Conservation (phyloP, 2,888 invertebrate genomes). For the Caenorhabditis afra region DNA sequence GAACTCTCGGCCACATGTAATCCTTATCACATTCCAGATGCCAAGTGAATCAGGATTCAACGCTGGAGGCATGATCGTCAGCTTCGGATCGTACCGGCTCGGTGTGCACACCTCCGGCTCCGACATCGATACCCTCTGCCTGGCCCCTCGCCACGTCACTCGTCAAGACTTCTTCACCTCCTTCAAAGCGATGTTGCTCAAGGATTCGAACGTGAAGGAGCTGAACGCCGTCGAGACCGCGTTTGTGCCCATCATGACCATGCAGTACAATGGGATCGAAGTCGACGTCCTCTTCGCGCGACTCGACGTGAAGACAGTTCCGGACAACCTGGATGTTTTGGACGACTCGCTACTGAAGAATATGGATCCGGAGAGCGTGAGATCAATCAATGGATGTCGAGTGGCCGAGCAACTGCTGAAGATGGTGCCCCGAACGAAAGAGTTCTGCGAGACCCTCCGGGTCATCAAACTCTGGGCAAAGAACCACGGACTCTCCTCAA, state of each 20-base stretch:
- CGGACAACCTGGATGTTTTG: constrained; percentile 90
- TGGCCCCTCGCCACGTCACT: background rate
- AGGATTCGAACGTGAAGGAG: background rate
- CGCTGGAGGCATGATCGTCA: too few species aligned
- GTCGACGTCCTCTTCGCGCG: constrained; percentile 97
- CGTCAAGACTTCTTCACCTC: background rate
- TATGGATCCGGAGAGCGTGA: constrained; percentile 81
- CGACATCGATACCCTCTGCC: background rate
- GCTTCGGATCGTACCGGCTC: too few species aligned
- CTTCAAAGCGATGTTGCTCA: background rate
- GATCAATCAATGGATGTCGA: constrained; percentile 85
- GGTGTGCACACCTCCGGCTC: too few species aligned
- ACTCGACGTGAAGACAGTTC: constrained; percentile 87
- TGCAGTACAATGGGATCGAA: constrained; percentile 98
- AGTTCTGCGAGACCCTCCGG: constrained; percentile 92
- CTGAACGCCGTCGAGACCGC: background rate
- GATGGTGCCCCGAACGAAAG: constrained; percentile 94
- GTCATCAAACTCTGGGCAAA: constrained; percentile 88
- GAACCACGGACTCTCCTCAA: constrained; percentile 90
- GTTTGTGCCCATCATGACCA: constrained; percentile 83
- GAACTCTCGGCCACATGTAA: too few species aligned
- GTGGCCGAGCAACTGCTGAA: constrained; percentile 98
- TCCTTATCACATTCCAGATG: too few species aligned
- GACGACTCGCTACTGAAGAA: constrained; percentile 95
- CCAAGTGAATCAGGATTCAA: too few species aligned